Base-by-base conservation (phyloP, 37 sponge, comb jelly and placozoan species). In the Haliclona indistincta region DNA sequence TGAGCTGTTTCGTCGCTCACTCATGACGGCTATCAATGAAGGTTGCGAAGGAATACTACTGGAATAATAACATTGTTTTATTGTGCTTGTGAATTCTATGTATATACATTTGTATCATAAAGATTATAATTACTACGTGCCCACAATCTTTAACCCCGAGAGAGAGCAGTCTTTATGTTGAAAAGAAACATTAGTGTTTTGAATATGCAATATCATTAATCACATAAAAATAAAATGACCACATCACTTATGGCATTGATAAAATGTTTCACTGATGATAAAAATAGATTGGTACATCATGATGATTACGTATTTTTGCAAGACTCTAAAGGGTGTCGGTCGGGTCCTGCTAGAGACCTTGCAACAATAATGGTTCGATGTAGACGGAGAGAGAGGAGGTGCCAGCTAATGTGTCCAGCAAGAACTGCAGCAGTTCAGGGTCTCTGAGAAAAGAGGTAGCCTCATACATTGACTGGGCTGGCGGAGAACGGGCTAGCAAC, bases 21-120 rank as follows among this genome's bases (percentile, higher is more conserved):
- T 95, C 22, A 83, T 79, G 74, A 54, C 84, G 29, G 95, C 95
- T 22, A 72, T 95, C 17, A 91, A 92, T 33, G 95, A 95, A 88
- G 95, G 95, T 20, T 76, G 78, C 2, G 89, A 91, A 45, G 95
- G 95, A 8, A 58, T 58, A 8, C n/a, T 58, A n/a, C 13, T 58
- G 26, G 7, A 8, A 25, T 58, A n/a, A 58, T 11, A 58, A 47
- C 51, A 47, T 47, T 17, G 15, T 47, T 47, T 17, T 47, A 17
- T 17, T 47, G 51, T 15, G 15, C 51, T 17, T 47, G 51, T 47
- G 51, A 17, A 47, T 47, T n/a, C n/a, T n/a, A n/a, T n/a, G n/a
- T n/a, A n/a, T n/a, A n/a, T n/a, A n/a, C n/a, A n/a, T n/a, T n/a
- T n/a, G n/a, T n/a, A n/a, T n/a, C n/a, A n/a, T n/a, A n/a, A n/a